Evolutionary conservation across 2,797 vertebrate species (phyloP), one percentile per base, ranked within the genome.

Genomic region (Gymnothorax reevesii): DNA sequence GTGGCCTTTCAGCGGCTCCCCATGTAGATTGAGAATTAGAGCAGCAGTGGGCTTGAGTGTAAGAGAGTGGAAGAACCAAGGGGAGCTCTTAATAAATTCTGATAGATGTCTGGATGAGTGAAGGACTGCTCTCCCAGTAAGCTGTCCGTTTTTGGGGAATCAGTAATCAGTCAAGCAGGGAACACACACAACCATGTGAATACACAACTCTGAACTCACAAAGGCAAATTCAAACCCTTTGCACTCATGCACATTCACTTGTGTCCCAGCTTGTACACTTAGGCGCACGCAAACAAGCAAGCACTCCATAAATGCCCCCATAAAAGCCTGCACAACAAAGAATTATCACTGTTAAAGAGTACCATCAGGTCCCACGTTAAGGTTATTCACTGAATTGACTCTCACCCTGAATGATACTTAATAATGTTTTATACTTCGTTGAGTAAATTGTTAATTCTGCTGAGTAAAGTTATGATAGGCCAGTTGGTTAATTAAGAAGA

Each of bases 1-100:
- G 82, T 59, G 77, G 33, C 33, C 71, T 64, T 87, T 87, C 89
- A 82, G 87, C 5, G 8, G 82, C 86, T 83, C 33, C 25, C 20
- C 62, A 86, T 64, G 85, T 79, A 87, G n/a, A 82, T 62, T 17
- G 12, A 86, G 89, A 88, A 90, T 92, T 90, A 89, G 84, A 87
- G 87, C 55, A 84, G 82, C 85, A 77, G 62, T 87, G 71, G 83
- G 59, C 62, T 57, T 49, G 9, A 8, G 49, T 12, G 75, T 69
- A 77, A 73, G 86, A 86, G 86, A 86, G 83, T 13, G 85, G 73
- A 66, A 60, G 82, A 86, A 57, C 54, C 60, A 57, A 57, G 71
- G 85, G 80, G 87, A 84, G 59, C 79, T 80, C 54, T 52, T 77
- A 79, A 79, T 89, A 27, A 88, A 88, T 87, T 84, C 85, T 88